These are phyloP conservation scores for Tyrophagus putrescentiae DNA, from an alignment of 1,140 invertebrate species.

Conservation along the genomic window DNA sequence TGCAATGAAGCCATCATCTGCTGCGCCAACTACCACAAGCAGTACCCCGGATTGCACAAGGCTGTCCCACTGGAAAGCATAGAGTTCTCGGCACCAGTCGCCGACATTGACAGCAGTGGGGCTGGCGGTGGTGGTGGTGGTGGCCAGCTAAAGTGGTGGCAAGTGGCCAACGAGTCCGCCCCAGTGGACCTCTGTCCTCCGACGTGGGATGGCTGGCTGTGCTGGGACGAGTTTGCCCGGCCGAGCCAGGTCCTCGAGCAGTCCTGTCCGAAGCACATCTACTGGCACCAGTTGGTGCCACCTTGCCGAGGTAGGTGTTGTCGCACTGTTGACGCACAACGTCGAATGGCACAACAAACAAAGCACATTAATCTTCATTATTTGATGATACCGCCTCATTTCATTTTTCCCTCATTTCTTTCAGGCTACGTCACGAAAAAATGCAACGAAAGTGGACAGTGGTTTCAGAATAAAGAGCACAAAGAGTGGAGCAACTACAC, in stretches of 20 bases:
- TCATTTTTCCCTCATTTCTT: constrained; percentile 4
- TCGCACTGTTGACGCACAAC: not conserved
- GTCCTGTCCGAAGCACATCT: constrained; percentile 34
- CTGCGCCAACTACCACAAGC: constrained; percentile 12
- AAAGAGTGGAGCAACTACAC: constrained; percentile 36
- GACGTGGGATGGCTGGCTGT: constrained; percentile 40
- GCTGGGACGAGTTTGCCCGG: constrained; percentile 31
- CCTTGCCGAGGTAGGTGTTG: constrained; percentile 31
- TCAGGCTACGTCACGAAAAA: constrained; percentile 31
- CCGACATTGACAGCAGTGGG: too few species aligned
- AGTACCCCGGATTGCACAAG: not conserved
- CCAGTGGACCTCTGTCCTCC: constrained; percentile 27
- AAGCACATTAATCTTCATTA: constrained; percentile 15
- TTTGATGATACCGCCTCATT: constrained; percentile 11
- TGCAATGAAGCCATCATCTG: constrained; percentile 16
- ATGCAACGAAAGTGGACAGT: constrained; percentile 30
- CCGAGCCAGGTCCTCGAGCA: constrained; percentile 24
- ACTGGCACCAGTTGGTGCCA: constrained; percentile 29
- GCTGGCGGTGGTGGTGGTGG: not conserved
- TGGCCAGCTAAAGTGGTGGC: not conserved
- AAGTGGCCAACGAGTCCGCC: not conserved
- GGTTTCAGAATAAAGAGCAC: constrained; percentile 26
- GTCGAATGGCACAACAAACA: not conserved
- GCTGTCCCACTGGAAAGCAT: not conserved
- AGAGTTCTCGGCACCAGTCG: too few species aligned